phyloP scores from a whole-genome alignment of 2,888 invertebrate species.

The Morpho deidamia region DNA sequence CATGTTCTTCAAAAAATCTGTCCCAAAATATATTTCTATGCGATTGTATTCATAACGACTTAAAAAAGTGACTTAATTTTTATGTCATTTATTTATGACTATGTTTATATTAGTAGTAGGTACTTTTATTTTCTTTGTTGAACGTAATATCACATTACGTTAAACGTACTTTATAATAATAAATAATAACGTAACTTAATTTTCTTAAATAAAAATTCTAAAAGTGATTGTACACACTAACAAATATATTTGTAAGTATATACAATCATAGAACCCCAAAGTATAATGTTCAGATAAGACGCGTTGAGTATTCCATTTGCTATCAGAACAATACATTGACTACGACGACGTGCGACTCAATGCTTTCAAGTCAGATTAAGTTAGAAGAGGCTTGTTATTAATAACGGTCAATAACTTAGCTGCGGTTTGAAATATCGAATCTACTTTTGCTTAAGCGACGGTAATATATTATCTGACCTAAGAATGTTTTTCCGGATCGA shows the following conservation, averaged over 20 bases:
- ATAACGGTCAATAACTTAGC: constrained; percentile 74
- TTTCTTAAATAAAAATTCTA: too few relatives aligned
- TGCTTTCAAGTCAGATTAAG: constrained; percentile 75
- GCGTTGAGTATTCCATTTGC: constrained; percentile 47
- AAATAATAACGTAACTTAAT: too few relatives aligned
- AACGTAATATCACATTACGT: too few relatives aligned
- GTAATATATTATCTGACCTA: constrained; percentile 64
- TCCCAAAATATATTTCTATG: not conserved
- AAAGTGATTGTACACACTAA: too few relatives aligned
- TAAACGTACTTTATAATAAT: too few relatives aligned
- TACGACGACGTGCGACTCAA: constrained; percentile 62
- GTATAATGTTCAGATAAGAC: constrained; percentile 29
- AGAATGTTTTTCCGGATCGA: constrained; percentile 73
- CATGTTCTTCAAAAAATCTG: constrained; percentile 5
- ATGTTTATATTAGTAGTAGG: too few relatives aligned
- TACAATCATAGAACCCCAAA: constrained; percentile 23
- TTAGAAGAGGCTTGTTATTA: constrained; percentile 72
- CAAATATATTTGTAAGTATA: constrained; percentile 1
- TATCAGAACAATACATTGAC: constrained; percentile 59
- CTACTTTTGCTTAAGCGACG: constrained; percentile 73
- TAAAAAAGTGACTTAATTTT: too few relatives aligned
- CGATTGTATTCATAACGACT: not conserved
- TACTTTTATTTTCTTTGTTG: too few relatives aligned
- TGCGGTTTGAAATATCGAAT: constrained; percentile 70
- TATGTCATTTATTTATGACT: too few relatives aligned